These are phyloP conservation scores for Athrips mouffetella DNA, from an alignment of 2,888 invertebrate species.

Conservation along the genomic window DNA sequence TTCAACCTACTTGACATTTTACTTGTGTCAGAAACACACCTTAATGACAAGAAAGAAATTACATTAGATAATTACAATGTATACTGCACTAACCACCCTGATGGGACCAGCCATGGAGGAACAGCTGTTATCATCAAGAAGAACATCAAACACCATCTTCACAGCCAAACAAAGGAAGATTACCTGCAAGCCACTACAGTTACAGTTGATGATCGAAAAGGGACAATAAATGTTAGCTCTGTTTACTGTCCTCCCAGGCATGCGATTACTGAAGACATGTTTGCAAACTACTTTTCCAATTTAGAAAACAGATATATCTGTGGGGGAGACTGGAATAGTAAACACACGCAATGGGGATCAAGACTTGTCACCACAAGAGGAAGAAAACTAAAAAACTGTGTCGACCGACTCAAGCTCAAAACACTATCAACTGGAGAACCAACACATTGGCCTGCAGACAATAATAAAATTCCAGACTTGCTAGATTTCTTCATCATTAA, in stretches of 20 bases:
- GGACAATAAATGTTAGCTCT: constrained; percentile 15
- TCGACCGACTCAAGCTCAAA: constrained; percentile 5
- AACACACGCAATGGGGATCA: constrained; percentile 22
- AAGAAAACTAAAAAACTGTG: constrained; percentile 10
- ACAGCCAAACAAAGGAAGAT: background rate
- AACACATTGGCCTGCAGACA: constrained; percentile 26
- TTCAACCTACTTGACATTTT: constrained; percentile 22
- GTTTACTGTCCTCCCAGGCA: constrained; percentile 23
- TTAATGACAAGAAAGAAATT: constrained; percentile 20
- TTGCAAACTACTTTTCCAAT: background rate
- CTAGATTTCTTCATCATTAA: constrained; percentile 14
- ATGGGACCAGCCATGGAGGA: constrained; percentile 28
- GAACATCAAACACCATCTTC: constrained; percentile 23
- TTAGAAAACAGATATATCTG: constrained; percentile 19
- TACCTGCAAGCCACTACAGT: constrained; percentile 22
- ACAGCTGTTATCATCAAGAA: constrained; percentile 22
- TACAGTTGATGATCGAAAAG: constrained; percentile 12
- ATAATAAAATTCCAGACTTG: constrained; percentile 20
- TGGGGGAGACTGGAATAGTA: constrained; percentile 25
- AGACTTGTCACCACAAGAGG: constrained; percentile 18
- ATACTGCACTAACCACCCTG: constrained; percentile 30
- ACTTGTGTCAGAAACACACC: constrained; percentile 27
- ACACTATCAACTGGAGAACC: constrained; percentile 22
- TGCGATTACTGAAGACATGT: background rate
- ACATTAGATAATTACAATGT: constrained; percentile 20